Evolutionary conservation across 2,113 vertebrate genomes (phyloP).

Genomic region (Leucopternis melanops): DNA sequence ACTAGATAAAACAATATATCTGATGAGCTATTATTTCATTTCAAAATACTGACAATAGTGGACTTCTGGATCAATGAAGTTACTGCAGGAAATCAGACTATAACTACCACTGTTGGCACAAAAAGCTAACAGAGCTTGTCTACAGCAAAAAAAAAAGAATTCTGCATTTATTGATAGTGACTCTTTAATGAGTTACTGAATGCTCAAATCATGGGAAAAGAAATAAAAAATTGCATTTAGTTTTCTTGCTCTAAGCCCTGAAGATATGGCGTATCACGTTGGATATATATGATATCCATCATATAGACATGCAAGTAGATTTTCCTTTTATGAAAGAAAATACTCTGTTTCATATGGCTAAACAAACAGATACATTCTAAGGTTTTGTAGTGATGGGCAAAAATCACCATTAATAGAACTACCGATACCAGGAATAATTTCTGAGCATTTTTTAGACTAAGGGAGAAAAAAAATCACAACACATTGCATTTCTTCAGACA

Average conservation of each 20-base stretch:
- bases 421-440: background rate
- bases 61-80: background rate
- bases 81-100: background rate
- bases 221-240: background rate
- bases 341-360: background rate
- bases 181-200: background rate
- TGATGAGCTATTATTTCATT: background rate
- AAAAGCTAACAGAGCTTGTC: background rate
- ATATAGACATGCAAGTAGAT: background rate
- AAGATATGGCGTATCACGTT: accelerated
- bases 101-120: background rate
- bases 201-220: background rate
- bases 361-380: background rate
- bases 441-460: background rate
- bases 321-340: background rate
- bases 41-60: background rate
- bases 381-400: background rate
- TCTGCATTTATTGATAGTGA: background rate
- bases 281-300: background rate
- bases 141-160: background rate
- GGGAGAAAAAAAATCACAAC: background rate
- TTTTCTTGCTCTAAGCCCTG: background rate
- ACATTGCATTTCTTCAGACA: background rate
- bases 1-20: background rate
- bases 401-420: background rate